Evolutionary conservation across 1,140 invertebrate species (phyloP), one percentile per base, ranked within the genome.

Genomic region (Penaeus vannamei): DNA sequence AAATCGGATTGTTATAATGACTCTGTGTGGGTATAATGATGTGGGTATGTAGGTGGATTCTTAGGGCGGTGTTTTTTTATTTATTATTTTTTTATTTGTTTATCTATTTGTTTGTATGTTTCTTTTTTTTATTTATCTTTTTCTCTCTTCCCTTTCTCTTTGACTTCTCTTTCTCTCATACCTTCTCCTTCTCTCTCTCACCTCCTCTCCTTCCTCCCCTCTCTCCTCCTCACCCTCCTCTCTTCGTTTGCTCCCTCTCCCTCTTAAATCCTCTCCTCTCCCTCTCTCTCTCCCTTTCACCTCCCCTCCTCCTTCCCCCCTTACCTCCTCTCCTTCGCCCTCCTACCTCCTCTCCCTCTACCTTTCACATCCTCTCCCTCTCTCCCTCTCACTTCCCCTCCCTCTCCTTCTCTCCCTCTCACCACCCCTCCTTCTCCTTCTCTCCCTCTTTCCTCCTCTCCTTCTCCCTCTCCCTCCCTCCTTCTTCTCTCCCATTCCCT

Each of bases 271-370:
- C n/a, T 2, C 7, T 7, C n/a, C 72, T 7, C 72, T 2, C 7
- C 17, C n/a, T 76, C 7, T 26, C n/a, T 19, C 72, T 26, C n/a
- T 7, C 72, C 7, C 72, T 7, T 19, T 72, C 66, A 14, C 66
- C 20, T 19, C 32, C 19, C 20, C 66, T 72, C 66, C 59, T 32
- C 42, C 77, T 29, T 20, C 29, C 26, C 46, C 72, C 22, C 23
- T 77, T n/a, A 26, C 72, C 29, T n/a, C 46, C 72, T 26, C 72
- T 29, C 26, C 46, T n/a, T 77, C 72, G n/a, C 72, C 46, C 72
- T 77, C 26, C 46, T n/a, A 22, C 26, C 46, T 42, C 26, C 64
- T 66, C 7, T 7, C 64, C 26, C 2, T 7, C 64, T 66, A 2
- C 7, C 7, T 7, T 26, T 7, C 64, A 1, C 7, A 1, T 2